Evolutionary conservation across 2,113 vertebrate genomes (phyloP).

Genomic region (Daubentonia madagascariensis): DNA sequence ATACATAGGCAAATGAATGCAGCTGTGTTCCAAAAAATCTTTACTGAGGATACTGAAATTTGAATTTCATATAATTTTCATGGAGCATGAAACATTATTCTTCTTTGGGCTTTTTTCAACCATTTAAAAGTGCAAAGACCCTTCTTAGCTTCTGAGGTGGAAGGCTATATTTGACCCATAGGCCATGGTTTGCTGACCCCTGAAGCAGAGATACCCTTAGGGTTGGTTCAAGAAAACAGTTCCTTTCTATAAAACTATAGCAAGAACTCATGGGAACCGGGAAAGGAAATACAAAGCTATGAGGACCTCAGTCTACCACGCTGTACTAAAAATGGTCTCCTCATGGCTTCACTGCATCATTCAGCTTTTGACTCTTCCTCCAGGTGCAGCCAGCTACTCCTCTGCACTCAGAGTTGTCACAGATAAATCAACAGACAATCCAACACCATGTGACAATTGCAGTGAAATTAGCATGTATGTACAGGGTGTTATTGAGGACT

Average conservation of each 20-base stretch:
- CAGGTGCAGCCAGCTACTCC: background rate
- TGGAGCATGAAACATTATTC: background rate
- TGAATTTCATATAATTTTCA: constrained; percentile 38
- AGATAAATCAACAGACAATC: background rate
- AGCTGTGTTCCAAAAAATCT: background rate
- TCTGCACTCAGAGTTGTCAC: background rate
- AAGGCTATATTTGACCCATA: constrained; percentile 36
- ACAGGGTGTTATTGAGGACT: background rate
- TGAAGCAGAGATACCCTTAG: background rate
- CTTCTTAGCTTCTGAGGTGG: background rate
- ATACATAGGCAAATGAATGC: background rate
- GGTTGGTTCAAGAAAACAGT: background rate
- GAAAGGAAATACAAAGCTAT: background rate
- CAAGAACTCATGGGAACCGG: background rate
- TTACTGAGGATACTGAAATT: background rate
- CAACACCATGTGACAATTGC: background rate
- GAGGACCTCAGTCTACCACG: background rate
- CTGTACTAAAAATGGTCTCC: background rate
- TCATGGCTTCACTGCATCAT: background rate
- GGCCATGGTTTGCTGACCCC: background rate
- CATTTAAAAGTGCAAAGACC: background rate
- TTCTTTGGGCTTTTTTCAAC: background rate
- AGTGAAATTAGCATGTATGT: background rate
- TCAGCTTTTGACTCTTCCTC: background rate
- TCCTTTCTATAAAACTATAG: background rate